phyloP scores from a whole-genome alignment of 2,888 invertebrate species.

The Oxycera nigricornis region DNA sequence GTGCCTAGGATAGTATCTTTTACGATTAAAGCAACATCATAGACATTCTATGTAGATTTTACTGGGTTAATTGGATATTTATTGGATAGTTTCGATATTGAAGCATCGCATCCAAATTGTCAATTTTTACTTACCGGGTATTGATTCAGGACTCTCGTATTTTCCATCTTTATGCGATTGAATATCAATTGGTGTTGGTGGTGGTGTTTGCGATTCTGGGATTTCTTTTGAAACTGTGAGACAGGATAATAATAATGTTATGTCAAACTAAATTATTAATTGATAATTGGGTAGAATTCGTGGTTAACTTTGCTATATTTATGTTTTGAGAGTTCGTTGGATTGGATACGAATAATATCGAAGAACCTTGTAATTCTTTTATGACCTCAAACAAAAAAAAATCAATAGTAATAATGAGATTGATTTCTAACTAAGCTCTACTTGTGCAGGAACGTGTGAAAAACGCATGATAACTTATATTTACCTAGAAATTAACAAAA shows the following conservation, averaged over 20 bases:
- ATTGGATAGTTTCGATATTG: constrained; percentile 20
- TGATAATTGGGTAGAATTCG: no score
- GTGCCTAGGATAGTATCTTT: constrained; percentile 30
- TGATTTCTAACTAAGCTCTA: no score
- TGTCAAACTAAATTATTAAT: no score
- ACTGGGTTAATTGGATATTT: constrained; percentile 16
- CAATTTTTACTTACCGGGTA: constrained; percentile 43
- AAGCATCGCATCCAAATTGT: constrained; percentile 11
- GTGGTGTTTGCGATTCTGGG: constrained; percentile 60
- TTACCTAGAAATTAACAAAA: no score
- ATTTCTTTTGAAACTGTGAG: constrained; percentile 54
- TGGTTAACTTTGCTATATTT: no score
- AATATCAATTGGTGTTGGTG: constrained; percentile 59
- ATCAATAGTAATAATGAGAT: no score
- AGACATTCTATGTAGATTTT: constrained; percentile 4
- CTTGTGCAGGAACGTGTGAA: no score
- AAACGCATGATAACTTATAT: no score
- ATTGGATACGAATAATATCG: no score
- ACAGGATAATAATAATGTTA: constrained; percentile 15
- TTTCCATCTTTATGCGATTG: constrained; percentile 44
- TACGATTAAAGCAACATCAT: constrained; percentile 35
- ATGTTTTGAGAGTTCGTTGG: no score
- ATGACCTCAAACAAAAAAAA: no score
- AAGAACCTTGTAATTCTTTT: no score
- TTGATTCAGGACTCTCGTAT: constrained; percentile 46